Base-by-base conservation (phyloP, 2,113 vertebrate genomes). In the Collichthys lucidus region DNA sequence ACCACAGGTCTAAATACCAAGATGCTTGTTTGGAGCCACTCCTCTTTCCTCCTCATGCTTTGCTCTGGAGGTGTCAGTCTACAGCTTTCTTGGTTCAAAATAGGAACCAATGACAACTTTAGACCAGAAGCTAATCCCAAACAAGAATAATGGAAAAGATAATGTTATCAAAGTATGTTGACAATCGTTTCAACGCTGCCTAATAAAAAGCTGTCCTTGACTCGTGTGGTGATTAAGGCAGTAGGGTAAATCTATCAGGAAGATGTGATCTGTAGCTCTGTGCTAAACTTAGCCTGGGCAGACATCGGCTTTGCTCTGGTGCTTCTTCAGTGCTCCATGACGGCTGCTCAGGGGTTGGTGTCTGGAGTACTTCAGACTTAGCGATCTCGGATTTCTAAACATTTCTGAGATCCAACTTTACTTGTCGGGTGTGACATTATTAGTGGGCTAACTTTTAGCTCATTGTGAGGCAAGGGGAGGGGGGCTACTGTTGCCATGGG, bases 221-320 rank as follows among this genome's bases (percentile, higher is more conserved):
- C 16, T 44, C 4, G 14, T 24, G 1, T 7, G 19, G 68, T 66
- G 77, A 73, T 87, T 87, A 79, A 61, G 19, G 31, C 56, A 47
- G 61, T 47, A 69, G 24, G 8, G 11, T 71, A 73, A 66, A 57
- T 88, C 80, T 65, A 19, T 74, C 69, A 52, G 15, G 67, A 63
- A 63, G 57, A 72, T 68, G 67, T 73, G 77, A 70, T 67, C 85
- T 56, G 67, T 68, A 42, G 44, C 66, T 46, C 50, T 68, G 63
- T 53, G 61, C 14, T 92, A 90, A 87, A 70, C 85, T 68, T 60
- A 88, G 26, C 49, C 64, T 8, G 1, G 61, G 31, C 74, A 71
- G 72, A 78, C 80, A 52, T 49, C 57, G 67, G 69, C 74, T 69
- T 76, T 63, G 35, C 80, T 67, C 40, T 52, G 22, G 44, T 56